A percentile compares a stretch with the other conserved stretches of the same genome.
Evolutionary conservation across 1,140 invertebrate species (phyloP).

Genomic region (Drosophila erecta): DNA sequence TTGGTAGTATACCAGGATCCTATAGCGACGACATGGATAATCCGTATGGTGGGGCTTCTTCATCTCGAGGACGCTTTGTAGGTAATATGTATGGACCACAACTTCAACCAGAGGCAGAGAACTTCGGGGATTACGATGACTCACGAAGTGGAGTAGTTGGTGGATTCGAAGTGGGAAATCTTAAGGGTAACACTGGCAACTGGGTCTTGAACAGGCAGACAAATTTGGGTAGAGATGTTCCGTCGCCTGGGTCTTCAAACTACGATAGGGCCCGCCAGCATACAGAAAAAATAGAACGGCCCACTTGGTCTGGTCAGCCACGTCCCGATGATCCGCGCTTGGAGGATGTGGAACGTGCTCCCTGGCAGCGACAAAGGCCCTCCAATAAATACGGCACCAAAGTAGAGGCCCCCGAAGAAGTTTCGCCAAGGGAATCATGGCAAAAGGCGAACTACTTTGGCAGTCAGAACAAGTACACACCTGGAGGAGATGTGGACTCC

Average conservation of each 20-base stretch:
- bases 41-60: slow-evolving; percentile 22
- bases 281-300: slow-evolving; percentile 14
- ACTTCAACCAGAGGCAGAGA: slow-evolving; percentile 19
- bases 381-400: slow-evolving; percentile 3
- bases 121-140: slow-evolving; percentile 33
- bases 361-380: slow-evolving; percentile 32
- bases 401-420: background rate
- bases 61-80: background rate
- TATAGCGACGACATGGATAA: slow-evolving; percentile 17
- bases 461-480: background rate
- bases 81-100: slow-evolving; percentile 11
- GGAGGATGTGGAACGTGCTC: slow-evolving; percentile 33
- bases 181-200: slow-evolving; percentile 38
- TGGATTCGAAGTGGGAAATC: slow-evolving; percentile 50
- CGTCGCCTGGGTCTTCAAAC: background rate
- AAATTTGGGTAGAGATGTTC: background rate
- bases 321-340: slow-evolving; percentile 22
- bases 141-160: background rate
- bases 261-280: background rate
- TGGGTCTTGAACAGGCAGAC: slow-evolving; percentile 27
- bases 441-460: slow-evolving; percentile 1
- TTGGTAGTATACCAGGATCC: slow-evolving; percentile 45
- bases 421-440: slow-evolving; percentile 6
- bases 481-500: slow-evolving; percentile 8
- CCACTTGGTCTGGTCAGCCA: slow-evolving; percentile 9